These are phyloP conservation scores for Ganaspis sp. DNA, from an alignment of 1,140 invertebrate species.

Conservation along the genomic window DNA sequence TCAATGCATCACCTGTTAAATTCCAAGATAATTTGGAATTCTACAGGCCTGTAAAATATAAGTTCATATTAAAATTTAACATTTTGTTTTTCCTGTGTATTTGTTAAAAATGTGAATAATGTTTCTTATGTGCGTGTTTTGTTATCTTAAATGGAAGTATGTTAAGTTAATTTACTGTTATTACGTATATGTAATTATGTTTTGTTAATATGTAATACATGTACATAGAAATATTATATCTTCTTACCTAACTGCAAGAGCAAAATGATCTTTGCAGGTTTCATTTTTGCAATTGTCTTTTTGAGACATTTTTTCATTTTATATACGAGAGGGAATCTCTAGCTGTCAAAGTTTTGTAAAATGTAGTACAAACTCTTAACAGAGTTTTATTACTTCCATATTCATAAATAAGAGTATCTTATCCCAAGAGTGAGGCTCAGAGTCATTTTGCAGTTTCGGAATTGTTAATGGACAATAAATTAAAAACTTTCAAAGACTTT, in stretches of 20 bases:
- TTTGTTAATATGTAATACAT: too few species aligned
- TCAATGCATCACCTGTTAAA: too few species aligned
- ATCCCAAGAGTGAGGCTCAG: constrained; percentile 38
- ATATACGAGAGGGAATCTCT: background rate
- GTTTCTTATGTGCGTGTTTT: too few species aligned
- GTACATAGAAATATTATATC: too few species aligned
- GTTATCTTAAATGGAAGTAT: too few species aligned
- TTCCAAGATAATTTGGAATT: too few species aligned
- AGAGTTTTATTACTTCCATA: background rate
- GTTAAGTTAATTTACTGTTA: too few species aligned
- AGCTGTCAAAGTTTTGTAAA: constrained; percentile 9
- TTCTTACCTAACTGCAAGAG: background rate
- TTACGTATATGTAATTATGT: too few species aligned
- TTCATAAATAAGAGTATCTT: constrained; percentile 16
- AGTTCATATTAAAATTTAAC: too few species aligned
- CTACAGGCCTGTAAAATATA: too few species aligned
- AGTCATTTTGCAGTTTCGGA: constrained; percentile 39
- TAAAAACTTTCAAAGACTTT: background rate
- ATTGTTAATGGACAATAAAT: background rate
- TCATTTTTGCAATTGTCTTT: background rate
- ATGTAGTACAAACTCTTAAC: background rate
- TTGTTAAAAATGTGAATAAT: too few species aligned
- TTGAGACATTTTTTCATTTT: background rate
- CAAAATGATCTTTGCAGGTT: background rate
- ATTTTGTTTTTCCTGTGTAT: too few species aligned